A percentile compares a stretch with the other conserved stretches of the same genome.
These are phyloP conservation scores for Telmatochromis sp. DNA, from an alignment of 2,113 vertebrate species.

Conservation along the genomic window DNA sequence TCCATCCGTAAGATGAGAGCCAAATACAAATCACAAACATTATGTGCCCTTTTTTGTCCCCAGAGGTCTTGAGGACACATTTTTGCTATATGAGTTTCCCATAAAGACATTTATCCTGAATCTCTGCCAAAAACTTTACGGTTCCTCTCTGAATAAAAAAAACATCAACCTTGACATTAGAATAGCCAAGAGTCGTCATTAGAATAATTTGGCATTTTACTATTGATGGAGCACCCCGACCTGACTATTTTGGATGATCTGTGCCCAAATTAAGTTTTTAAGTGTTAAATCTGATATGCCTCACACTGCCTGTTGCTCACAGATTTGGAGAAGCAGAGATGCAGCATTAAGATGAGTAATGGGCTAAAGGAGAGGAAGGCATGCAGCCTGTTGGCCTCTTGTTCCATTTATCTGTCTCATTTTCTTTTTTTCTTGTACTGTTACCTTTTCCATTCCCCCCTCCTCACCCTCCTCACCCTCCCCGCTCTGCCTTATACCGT, in stretches of 20 bases:
- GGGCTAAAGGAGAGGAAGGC: slow-evolving; percentile 2
- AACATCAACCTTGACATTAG: not conserved
- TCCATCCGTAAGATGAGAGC: not conserved
- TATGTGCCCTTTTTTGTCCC: not conserved
- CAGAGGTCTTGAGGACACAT: not conserved
- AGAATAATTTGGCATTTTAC: not conserved
- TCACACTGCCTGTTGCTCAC: not conserved
- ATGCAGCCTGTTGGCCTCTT: slow-evolving; percentile 1
- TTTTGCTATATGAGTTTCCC: not conserved
- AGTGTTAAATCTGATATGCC: not conserved
- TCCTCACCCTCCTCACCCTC: not conserved
- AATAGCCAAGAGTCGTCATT: not conserved
- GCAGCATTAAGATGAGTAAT: slow-evolving; percentile 3
- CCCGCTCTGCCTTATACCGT: not conserved
- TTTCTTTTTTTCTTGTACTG: not conserved
- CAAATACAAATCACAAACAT: not conserved
- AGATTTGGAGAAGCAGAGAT: not conserved
- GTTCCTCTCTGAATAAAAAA: not conserved
- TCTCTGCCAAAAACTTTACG: not conserved
- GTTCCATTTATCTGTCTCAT: not conserved
- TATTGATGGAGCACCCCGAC: not conserved
- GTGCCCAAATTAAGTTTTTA: not conserved
- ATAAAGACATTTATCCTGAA: not conserved
- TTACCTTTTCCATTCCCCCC: not conserved
- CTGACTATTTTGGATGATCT: not conserved